phyloP scores from a whole-genome alignment of 2,888 invertebrate genomes.

The Papilio demoleus region DNA sequence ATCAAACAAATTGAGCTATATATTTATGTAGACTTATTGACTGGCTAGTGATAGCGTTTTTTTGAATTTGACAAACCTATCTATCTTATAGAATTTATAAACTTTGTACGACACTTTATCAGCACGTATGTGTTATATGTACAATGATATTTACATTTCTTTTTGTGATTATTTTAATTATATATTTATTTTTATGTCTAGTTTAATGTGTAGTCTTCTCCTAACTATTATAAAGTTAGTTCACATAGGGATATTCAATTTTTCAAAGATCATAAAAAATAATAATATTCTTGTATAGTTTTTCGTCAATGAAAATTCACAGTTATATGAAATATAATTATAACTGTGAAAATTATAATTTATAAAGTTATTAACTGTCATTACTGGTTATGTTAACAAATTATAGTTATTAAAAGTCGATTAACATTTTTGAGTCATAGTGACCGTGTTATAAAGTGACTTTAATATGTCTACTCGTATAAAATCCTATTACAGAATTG shows the following conservation, averaged over 20 bases:
- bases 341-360: neutral
- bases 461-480: neutral
- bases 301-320: neutral
- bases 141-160: constrained; percentile 8
- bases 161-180: constrained; percentile 6
- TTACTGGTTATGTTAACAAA: constrained; percentile 8
- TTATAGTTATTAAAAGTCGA: constrained; percentile 14
- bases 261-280: neutral
- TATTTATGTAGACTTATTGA: constrained; percentile 8
- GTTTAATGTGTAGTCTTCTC: neutral
- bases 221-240: too few relatives aligned
- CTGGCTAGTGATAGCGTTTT: neutral
- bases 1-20: constrained; percentile 42
- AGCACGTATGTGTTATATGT: neutral
- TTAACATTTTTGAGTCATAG: neutral
- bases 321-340: neutral
- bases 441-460: neutral
- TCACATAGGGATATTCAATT: neutral
- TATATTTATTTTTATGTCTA: neutral
- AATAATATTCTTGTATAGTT: neutral
- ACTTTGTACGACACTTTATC: constrained; percentile 8
- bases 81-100: neutral
- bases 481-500: neutral
- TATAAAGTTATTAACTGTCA: neutral
- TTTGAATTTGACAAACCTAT: constrained; percentile 14